Percentiles rank a stretch among this genome's conserved stretches.
Evolutionary conservation across 2,888 invertebrate species (phyloP).

Genomic region (Lapara coniferarum): DNA sequence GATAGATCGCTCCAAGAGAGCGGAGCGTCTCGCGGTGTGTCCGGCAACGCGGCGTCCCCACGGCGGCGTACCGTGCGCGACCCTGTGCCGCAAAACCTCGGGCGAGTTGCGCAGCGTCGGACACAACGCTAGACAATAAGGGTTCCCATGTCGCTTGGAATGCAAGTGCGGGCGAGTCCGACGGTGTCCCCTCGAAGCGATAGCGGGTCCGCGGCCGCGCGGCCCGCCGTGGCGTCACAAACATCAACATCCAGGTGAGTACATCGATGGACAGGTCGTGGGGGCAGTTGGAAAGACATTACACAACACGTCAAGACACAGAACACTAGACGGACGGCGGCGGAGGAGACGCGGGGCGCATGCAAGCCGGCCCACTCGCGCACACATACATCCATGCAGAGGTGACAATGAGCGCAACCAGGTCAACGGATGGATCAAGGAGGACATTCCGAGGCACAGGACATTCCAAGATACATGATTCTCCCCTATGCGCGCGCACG

Average conservation of each 20-base stretch:
- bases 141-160: constrained; percentile 84
- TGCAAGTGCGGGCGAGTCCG: constrained; percentile 76
- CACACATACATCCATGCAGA: constrained; percentile 76
- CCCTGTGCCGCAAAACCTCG: constrained; percentile 42
- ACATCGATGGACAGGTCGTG: constrained; percentile 65
- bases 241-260: constrained; percentile 68
- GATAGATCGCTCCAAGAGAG: constrained; percentile 61
- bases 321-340: constrained; percentile 77
- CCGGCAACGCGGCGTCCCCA: constrained; percentile 38
- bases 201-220: constrained; percentile 49
- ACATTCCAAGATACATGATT: constrained; percentile 85
- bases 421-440: constrained; percentile 78
- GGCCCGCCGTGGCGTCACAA: constrained; percentile 51
- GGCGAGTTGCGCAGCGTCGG: constrained; percentile 48
- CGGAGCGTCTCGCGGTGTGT: constrained; percentile 61
- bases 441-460: constrained; percentile 85
- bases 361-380: constrained; percentile 73
- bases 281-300: constrained; percentile 64
- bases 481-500: constrained; percentile 81
- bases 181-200: constrained; percentile 63
- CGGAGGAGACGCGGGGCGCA: constrained; percentile 65
- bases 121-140: constrained; percentile 67
- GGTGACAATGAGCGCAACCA: constrained; percentile 73
- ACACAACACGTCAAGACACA: constrained; percentile 82
- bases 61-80: constrained; percentile 38